These are phyloP conservation scores for Aleiodes leptofemur DNA, from an alignment of 2,888 invertebrate species.

Conservation along the genomic window DNA sequence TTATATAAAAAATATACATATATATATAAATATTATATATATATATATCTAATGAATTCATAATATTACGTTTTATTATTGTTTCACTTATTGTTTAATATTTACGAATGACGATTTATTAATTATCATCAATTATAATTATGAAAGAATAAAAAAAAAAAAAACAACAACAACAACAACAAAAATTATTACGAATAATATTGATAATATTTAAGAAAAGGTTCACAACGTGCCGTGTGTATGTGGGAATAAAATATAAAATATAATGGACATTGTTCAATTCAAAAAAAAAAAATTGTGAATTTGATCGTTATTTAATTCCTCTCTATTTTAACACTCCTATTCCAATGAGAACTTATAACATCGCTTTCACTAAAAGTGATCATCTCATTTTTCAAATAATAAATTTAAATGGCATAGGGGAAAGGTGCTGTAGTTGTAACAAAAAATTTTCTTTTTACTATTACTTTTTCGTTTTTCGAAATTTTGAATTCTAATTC, in stretches of 20 bases:
- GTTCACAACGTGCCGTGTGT: conserved; percentile 94
- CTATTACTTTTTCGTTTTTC: too few relatives aligned
- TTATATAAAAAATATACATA: conserved; percentile 65
- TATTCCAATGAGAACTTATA: too few relatives aligned
- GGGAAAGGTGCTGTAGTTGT: too few relatives aligned
- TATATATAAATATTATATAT: conserved; percentile 62
- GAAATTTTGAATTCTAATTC: too few relatives aligned
- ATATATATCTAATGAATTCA: conserved; percentile 70
- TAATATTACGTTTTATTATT: conserved; percentile 69
- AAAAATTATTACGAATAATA: conserved; percentile 72
- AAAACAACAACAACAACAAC: conserved; percentile 57
- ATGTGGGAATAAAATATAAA: conserved; percentile 88
- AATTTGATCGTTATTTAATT: conserved; percentile 32
- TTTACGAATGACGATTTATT: conserved; percentile 65
- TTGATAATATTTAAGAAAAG: conserved; percentile 84
- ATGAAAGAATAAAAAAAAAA: conserved; percentile 3
- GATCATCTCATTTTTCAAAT: too few relatives aligned
- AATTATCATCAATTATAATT: conserved; percentile 59
- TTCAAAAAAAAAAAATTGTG: conserved; percentile 74
- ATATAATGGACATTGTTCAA: conserved; percentile 93
- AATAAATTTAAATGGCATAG: too few relatives aligned
- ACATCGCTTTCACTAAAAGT: too few relatives aligned
- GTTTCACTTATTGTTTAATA: conserved; percentile 67
- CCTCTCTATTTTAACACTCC: conserved; percentile 14
- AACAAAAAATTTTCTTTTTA: too few relatives aligned